These are phyloP conservation scores for Lasioglossum albipes DNA, from an alignment of 1,140 invertebrate genomes.

Conservation along the genomic window DNA sequence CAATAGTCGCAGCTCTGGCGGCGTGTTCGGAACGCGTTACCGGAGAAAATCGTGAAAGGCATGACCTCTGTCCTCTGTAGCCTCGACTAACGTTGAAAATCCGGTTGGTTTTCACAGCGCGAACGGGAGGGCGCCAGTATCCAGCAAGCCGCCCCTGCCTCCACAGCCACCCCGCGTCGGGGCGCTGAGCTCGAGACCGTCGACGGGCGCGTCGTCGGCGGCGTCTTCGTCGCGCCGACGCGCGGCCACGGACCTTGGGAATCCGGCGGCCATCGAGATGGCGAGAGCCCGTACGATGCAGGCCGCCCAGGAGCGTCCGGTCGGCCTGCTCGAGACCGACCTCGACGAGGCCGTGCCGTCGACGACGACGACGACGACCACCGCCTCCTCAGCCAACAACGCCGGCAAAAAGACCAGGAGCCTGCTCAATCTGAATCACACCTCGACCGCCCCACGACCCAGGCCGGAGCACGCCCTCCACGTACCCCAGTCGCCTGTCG, in stretches of 20 bases:
- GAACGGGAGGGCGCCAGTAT: conserved; percentile 78
- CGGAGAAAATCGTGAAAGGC: too few species aligned
- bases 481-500: conserved; percentile 74
- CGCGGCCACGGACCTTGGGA: conserved; percentile 78
- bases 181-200: conserved; percentile 66
- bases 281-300: conserved; percentile 79
- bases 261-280: conserved; percentile 79
- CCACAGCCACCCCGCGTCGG: conserved; percentile 72
- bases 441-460: conserved; percentile 64
- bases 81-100: neutral
- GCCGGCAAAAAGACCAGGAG: conserved; percentile 87
- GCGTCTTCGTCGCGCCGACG: conserved; percentile 77
- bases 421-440: conserved; percentile 87
- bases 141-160: conserved; percentile 77
- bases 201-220: conserved; percentile 59
- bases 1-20: too few species aligned
- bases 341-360: conserved; percentile 84
- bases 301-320: conserved; percentile 75
- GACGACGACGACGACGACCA: conserved; percentile 70
- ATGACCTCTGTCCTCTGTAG: too few species aligned
- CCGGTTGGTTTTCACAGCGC: conserved; percentile 43
- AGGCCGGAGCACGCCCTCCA: conserved; percentile 74
- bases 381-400: conserved; percentile 69
- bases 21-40: too few species aligned
- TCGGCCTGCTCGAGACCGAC: conserved; percentile 92